A percentile compares a stretch with the other conserved stretches of the same genome.
Conservation (phyloP, 2,888 invertebrate genomes). For the Acanthopleura granulata region DNA sequence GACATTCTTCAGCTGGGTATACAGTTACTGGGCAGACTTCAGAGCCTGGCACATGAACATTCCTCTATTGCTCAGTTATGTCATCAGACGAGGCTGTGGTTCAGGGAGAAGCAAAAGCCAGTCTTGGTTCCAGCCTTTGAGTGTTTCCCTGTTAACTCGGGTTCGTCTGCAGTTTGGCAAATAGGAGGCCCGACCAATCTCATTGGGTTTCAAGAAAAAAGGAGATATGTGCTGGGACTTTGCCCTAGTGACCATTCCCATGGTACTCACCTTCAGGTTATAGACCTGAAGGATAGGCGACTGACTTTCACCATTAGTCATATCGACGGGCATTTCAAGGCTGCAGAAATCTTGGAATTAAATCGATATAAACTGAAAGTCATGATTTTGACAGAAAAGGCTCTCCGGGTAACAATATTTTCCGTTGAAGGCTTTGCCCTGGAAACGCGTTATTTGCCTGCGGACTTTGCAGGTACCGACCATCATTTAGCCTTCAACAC, state of each 20-base stretch:
- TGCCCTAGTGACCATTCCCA: background rate
- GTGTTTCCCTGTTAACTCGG: background rate
- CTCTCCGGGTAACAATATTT: background rate
- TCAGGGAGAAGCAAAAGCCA: background rate
- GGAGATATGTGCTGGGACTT: background rate
- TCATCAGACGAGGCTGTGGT: background rate
- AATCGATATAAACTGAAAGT: background rate
- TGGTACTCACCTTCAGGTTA: background rate
- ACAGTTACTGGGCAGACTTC: background rate
- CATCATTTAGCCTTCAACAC: background rate
- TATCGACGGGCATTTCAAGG: background rate
- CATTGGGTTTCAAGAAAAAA: background rate
- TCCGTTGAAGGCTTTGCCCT: background rate
- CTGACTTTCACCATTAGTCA: background rate
- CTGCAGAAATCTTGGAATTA: background rate
- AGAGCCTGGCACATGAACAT: background rate
- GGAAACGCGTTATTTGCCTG: background rate
- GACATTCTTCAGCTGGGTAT: background rate
- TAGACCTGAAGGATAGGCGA: background rate
- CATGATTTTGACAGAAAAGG: background rate
- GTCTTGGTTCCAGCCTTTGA: background rate
- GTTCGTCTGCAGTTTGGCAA: background rate
- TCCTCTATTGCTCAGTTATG: background rate
- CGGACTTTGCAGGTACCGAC: background rate
- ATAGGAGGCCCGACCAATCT: background rate